Percentiles rank a stretch among this genome's conserved stretches.
phyloP scores from a whole-genome alignment of 1,140 invertebrate species.

The Drosophila ogumai region DNA sequence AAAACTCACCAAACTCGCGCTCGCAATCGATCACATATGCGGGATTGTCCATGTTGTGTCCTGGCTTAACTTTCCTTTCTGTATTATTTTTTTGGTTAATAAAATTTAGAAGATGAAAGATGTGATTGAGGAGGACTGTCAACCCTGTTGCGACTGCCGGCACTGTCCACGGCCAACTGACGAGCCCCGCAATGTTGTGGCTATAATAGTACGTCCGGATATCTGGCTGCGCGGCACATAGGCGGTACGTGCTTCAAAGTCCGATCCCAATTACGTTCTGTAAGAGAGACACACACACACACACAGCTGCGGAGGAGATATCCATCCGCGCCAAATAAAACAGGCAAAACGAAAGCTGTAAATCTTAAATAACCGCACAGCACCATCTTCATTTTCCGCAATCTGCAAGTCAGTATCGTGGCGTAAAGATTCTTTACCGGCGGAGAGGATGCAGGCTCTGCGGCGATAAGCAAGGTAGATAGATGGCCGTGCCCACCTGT shows the following conservation, averaged over 20 bases:
- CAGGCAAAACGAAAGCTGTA: slow-evolving; percentile 13
- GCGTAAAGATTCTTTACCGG: slow-evolving; percentile 11
- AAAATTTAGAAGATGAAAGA: too few relatives aligned
- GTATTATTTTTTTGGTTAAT: too few relatives aligned
- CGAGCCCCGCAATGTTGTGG: slow-evolving; percentile 7
- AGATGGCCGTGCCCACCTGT: slow-evolving; percentile 11
- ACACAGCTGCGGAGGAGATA: slow-evolving; percentile 2
- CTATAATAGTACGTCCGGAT: slow-evolving; percentile 34
- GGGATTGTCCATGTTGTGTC: slow-evolving; percentile 66
- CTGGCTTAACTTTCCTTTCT: neutral
- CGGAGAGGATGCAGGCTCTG: neutral
- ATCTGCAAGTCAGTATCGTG: slow-evolving; percentile 44
- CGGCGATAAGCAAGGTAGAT: slow-evolving; percentile 8
- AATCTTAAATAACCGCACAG: slow-evolving; percentile 43
- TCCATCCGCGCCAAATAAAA: slow-evolving; percentile 19
- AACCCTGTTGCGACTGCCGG: slow-evolving; percentile 31
- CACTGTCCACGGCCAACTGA: slow-evolving; percentile 51
- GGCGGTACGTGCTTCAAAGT: slow-evolving; percentile 46
- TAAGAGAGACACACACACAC: slow-evolving; percentile 7
- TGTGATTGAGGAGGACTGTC: neutral
- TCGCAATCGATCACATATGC: slow-evolving; percentile 69
- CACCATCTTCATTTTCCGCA: slow-evolving; percentile 8
- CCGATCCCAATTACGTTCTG: slow-evolving; percentile 53
- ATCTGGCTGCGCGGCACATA: slow-evolving; percentile 16
- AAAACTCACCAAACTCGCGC: slow-evolving; percentile 59